These are phyloP conservation scores for Telmatochromis sp. DNA, from an alignment of 2,113 vertebrate species.

Conservation along the genomic window DNA sequence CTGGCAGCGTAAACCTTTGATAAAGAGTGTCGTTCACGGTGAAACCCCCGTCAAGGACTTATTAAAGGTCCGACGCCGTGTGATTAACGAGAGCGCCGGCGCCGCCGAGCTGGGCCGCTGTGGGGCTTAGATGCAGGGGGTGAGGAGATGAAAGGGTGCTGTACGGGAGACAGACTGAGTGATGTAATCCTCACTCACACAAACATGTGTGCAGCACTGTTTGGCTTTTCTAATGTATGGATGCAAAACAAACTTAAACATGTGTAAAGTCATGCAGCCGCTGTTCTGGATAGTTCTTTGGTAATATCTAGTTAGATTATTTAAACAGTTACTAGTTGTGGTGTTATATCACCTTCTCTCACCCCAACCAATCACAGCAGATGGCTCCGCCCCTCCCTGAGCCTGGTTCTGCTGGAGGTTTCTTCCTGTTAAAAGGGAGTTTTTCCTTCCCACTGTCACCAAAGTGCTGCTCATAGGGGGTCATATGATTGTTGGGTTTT, in stretches of 20 bases:
- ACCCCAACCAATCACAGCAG: too few species aligned
- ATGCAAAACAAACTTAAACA: not conserved
- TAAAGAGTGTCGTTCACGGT: slow-evolving; percentile 67
- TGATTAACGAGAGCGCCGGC: slow-evolving; percentile 57
- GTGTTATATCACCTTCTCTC: too few species aligned
- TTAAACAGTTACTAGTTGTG: not conserved
- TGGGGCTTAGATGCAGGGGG: slow-evolving; percentile 24
- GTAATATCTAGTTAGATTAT: not conserved
- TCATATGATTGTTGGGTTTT: too few species aligned
- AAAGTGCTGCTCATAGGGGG: too few species aligned
- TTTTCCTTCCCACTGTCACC: too few species aligned
- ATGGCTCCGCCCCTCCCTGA: too few species aligned
- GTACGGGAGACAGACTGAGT: not conserved
- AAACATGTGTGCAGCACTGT: not conserved
- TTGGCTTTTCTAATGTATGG: not conserved
- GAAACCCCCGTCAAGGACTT: slow-evolving; percentile 72
- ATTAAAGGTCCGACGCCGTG: slow-evolving; percentile 62
- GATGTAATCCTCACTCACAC: not conserved
- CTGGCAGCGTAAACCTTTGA: slow-evolving; percentile 70
- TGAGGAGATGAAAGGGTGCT: slow-evolving; percentile 19
- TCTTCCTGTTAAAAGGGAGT: too few species aligned
- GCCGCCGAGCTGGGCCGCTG: slow-evolving; percentile 20
- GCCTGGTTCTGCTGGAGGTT: too few species aligned
- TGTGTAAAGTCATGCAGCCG: not conserved
- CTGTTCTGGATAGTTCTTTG: not conserved